Base-by-base conservation (phyloP, 2,113 vertebrate species). In the Daubentonia madagascariensis region DNA sequence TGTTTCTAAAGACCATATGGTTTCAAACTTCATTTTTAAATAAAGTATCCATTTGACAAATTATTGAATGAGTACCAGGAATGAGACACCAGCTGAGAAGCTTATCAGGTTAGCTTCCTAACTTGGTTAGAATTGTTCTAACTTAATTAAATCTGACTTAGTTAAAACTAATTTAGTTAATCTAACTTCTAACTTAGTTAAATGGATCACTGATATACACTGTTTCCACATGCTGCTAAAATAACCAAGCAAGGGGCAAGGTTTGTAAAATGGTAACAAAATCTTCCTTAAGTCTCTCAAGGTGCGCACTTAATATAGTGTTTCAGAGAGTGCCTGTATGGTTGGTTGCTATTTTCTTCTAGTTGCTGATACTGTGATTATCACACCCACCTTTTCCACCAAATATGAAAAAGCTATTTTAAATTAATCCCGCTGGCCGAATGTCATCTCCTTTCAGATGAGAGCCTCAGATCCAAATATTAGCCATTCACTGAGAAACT, bases 1-100 rank as follows among this genome's bases (percentile, higher is more conserved):
- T 73, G 4, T 22, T 87, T 84, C 48, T 14, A 75, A 91, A 81
- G 70, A 17, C 5, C 30, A 65, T 93, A 30, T 86, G 45, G 1
- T 63, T 83, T 95, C 79, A 68, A 35, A 85, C 28, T 89, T 84
- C 84, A 61, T 76, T 92, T 67, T 22, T 10, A 43, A 95, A 67
- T 95, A 43, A 61, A 35, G 30, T 18, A 63, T 61, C n/a, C 25
- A 79, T 59, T 81, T 50, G 37, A 23, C 57, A 95, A 95, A 12
- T 86, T 75, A 80, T 7, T 67, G 17, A 78, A 54, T 57, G 43
- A 61, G 3, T 57, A 16, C 79, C n/a, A 37, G 22, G 32, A 87
- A 84, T 37, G 22, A 65, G 22, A 57, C 40, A 35, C 14, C 23
- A 78, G 28, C 45, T 11, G 45, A 94, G 57, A 94, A 50, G 57